These are phyloP conservation scores for Oreocharis arfaki DNA, from an alignment of 2,113 vertebrate genomes.

Conservation along the genomic window DNA sequence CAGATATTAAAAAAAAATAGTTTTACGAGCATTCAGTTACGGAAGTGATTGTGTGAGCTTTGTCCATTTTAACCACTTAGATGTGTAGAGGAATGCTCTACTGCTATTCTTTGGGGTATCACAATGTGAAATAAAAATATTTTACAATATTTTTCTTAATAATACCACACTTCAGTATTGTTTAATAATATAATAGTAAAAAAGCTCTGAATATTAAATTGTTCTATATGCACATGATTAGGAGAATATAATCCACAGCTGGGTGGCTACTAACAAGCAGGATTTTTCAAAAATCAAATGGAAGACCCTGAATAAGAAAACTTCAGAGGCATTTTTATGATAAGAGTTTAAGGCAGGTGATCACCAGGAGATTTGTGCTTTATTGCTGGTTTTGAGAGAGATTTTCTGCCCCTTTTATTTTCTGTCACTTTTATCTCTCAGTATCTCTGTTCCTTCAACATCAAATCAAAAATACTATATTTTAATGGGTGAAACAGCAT, in stretches of 20 bases:
- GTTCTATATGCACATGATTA: neutral
- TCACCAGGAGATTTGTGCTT: neutral
- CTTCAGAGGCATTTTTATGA: neutral
- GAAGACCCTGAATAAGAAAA: neutral
- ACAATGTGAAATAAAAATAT: neutral
- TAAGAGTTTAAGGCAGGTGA: neutral
- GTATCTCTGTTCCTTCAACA: neutral
- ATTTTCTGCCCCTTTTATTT: neutral
- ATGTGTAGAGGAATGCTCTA: neutral
- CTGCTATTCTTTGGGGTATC: neutral
- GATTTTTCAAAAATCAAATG: conserved; percentile 1
- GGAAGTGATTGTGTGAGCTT: neutral
- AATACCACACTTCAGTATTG: neutral
- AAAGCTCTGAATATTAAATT: neutral
- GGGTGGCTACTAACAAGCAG: neutral
- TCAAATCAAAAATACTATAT: neutral
- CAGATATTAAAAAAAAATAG: neutral
- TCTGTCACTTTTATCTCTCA: neutral
- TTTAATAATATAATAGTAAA: neutral
- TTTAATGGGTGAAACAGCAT: neutral
- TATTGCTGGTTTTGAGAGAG: neutral
- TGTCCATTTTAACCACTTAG: neutral
- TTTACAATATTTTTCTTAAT: neutral
- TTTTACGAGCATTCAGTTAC: neutral
- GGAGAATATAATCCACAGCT: neutral